Conservation (phyloP, 2,797 vertebrate genomes). For the Peromyscus eremicus region DNA sequence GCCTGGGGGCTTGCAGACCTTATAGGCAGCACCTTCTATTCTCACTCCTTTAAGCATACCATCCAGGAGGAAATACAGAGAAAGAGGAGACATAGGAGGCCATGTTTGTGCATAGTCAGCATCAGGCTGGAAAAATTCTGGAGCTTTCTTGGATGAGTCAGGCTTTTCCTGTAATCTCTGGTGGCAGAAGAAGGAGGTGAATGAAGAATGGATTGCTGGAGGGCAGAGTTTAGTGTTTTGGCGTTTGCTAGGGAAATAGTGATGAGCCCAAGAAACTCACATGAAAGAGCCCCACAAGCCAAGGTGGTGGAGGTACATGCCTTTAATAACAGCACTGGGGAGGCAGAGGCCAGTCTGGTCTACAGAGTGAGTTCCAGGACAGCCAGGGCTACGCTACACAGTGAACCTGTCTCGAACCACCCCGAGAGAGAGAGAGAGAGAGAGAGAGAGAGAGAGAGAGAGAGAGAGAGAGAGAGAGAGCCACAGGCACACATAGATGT, state of each 20-base stretch:
- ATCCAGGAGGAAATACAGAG: not conserved
- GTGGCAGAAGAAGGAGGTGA: no score
- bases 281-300: not conserved
- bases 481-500: not conserved
- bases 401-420: not conserved
- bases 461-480: not conserved
- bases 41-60: not conserved
- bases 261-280: not conserved
- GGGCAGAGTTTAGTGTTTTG: not conserved
- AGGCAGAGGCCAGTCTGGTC: not conserved
- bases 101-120: not conserved
- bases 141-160: not conserved
- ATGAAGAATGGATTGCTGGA: not conserved
- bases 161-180: not conserved
- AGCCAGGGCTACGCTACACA: not conserved
- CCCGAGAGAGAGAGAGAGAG: not conserved
- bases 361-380: not conserved
- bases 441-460: no score
- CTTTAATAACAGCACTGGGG: not conserved
- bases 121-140: not conserved
- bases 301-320: not conserved
- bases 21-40: not conserved
- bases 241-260: no score
- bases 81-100: not conserved
- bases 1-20: not conserved